Conservation (phyloP, 2,888 invertebrate species). For the Theodoxus fluviatilis region DNA sequence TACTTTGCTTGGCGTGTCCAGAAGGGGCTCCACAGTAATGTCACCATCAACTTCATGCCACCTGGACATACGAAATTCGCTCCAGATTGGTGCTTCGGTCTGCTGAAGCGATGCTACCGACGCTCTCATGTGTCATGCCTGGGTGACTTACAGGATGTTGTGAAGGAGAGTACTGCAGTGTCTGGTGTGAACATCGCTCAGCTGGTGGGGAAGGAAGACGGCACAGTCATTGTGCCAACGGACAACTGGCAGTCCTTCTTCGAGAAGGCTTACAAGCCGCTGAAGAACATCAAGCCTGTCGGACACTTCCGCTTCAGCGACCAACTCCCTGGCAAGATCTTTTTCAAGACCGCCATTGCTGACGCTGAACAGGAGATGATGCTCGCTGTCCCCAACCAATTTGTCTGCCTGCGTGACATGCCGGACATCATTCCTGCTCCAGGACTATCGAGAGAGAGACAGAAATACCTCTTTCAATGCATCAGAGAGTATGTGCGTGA, state of each 20-base stretch:
- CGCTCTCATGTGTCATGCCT: constrained; percentile 27
- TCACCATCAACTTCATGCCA: constrained; percentile 26
- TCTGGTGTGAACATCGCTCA: constrained; percentile 30
- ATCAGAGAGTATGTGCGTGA: constrained; percentile 14
- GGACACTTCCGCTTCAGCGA: constrained; percentile 26
- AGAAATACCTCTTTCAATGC: neutral
- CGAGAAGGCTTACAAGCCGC: constrained; percentile 18
- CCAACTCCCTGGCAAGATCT: neutral
- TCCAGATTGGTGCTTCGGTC: constrained; percentile 35
- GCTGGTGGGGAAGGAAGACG: constrained; percentile 28
- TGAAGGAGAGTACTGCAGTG: constrained; percentile 27
- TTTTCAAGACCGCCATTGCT: neutral
- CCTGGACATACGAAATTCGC: constrained; percentile 35
- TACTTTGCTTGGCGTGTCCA: constrained; percentile 29
- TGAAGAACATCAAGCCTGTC: constrained; percentile 30
- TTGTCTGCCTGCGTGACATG: neutral
- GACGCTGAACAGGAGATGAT: neutral
- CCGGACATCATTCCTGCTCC: constrained; percentile 1
- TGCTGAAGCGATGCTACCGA: constrained; percentile 28
- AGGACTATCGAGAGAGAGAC: neutral
- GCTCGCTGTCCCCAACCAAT: neutral
- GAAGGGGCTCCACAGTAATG: constrained; percentile 24
- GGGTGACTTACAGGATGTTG: constrained; percentile 24
- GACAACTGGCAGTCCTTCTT: constrained; percentile 35
- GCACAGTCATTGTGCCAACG: constrained; percentile 24